Percentiles rank a stretch among this genome's conserved stretches.
Evolutionary conservation across 2,888 invertebrate genomes (phyloP).

Genomic region (Noctua comes): DNA sequence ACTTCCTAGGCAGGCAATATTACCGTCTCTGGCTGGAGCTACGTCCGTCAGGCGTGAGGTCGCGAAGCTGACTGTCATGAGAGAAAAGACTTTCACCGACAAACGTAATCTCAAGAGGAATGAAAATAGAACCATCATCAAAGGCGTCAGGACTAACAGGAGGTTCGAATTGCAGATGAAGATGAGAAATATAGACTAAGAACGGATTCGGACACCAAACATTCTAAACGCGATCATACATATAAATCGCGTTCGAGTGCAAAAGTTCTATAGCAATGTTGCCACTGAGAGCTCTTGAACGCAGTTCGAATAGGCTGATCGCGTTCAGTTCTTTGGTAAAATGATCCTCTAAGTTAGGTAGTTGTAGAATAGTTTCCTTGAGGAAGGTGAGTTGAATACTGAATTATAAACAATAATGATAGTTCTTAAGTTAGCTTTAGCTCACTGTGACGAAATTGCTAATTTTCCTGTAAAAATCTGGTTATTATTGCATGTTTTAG

Average conservation of each 20-base stretch:
- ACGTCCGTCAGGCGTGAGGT: constrained; percentile 73
- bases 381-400: constrained; percentile 3
- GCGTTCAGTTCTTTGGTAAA: background rate
- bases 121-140: constrained; percentile 88
- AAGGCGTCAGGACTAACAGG: constrained; percentile 93
- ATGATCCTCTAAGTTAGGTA: constrained; percentile 18
- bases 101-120: constrained; percentile 78
- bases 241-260: background rate
- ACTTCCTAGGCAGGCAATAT: constrained; percentile 62
- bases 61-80: constrained; percentile 81
- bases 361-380: constrained; percentile 3
- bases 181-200: constrained; percentile 87
- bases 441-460: constrained; percentile 26
- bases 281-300: background rate
- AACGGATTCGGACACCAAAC: background rate
- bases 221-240: background rate
- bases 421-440: constrained; percentile 34
- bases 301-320: background rate
- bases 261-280: background rate
- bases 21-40: constrained; percentile 77
- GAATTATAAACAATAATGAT: constrained; percentile 14
- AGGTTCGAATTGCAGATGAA: constrained; percentile 94
- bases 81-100: constrained; percentile 82
- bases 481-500: constrained; percentile 37
- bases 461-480: constrained; percentile 35